Evolutionary conservation across 1,140 invertebrate genomes (phyloP), one percentile per base, ranked within the genome.

Genomic region (Callitettix versicolor): DNA sequence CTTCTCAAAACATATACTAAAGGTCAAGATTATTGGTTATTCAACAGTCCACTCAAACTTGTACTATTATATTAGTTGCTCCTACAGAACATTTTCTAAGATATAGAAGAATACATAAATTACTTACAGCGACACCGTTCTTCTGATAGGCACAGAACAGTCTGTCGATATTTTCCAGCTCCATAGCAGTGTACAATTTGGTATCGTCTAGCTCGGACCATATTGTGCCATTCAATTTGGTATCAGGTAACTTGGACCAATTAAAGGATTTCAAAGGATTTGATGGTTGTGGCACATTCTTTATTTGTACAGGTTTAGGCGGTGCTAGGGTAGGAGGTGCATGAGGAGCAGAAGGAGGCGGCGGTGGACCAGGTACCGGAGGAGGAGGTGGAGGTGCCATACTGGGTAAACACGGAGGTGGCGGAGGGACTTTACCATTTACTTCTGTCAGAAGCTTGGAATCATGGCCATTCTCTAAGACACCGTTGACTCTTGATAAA

Each of bases 241-340:
- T 81, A 63, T 94, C 91, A 1, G 91, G 86, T 58, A 97, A 74
- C 65, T 95, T 95, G 6, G 88, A 89, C 94, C 95, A 98, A 71
- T 98, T 98, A 73, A 98, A 95, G 22, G 92, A 94, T 69, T 97
- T 98, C 1, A 98, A 72, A 0, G 93, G 90, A 71, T 91, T 90
- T 17, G 85, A 82, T 4, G 95, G 88, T 64, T 93, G 88, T 58
- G 92, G 93, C 53, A 90, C 82, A 61, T 88, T 84, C 66, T 88
- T 88, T 60, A 79, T 79, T 33, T 74, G 73, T 44, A 72, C 65
- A 47, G 78, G 74, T n/a, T 65, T 50, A 2, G 63, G 69, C 33
- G 78, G 70, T 1, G 73, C 68, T 21, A 71, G 68, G 44, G 71
- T 71, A 14, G 79, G 79, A 58, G 78, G 75, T 15, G 76, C 73